Conservation (phyloP, 2,113 vertebrate genomes). For the Melospiza georgiana region DNA sequence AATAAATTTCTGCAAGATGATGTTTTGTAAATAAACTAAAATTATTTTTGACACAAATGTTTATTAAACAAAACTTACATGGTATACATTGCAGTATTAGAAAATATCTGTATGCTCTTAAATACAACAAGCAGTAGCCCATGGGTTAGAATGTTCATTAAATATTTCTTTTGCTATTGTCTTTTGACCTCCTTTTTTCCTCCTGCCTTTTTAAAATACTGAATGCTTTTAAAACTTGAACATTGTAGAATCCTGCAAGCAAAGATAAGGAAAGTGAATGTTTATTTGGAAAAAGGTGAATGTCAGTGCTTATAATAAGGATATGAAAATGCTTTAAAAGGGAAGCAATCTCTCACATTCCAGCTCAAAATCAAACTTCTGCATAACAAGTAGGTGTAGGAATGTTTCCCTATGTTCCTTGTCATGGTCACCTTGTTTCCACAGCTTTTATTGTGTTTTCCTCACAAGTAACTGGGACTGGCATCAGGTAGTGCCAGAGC, state of each 20-base stretch:
- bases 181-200: not conserved
- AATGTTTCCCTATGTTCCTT: not conserved
- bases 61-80: not conserved
- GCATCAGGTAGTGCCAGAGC: not conserved
- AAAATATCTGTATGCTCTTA: not conserved
- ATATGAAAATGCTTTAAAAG: not conserved
- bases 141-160: not conserved
- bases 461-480: not conserved
- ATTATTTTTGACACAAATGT: not conserved
- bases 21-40: not conserved
- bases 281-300: not conserved
- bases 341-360: not conserved
- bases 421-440: not conserved
- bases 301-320: not conserved
- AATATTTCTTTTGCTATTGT: not conserved
- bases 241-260: not conserved
- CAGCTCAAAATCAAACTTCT: not conserved
- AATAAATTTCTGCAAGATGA: not conserved
- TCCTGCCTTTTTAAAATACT: not conserved
- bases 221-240: not conserved
- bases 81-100: rapidly evolving
- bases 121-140: not conserved
- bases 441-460: not conserved
- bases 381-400: not conserved
- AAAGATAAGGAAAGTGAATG: not conserved